Evolutionary conservation across 2,113 vertebrate genomes (phyloP), one percentile per base, ranked within the genome.

Genomic region (Polyodon spathula): DNA sequence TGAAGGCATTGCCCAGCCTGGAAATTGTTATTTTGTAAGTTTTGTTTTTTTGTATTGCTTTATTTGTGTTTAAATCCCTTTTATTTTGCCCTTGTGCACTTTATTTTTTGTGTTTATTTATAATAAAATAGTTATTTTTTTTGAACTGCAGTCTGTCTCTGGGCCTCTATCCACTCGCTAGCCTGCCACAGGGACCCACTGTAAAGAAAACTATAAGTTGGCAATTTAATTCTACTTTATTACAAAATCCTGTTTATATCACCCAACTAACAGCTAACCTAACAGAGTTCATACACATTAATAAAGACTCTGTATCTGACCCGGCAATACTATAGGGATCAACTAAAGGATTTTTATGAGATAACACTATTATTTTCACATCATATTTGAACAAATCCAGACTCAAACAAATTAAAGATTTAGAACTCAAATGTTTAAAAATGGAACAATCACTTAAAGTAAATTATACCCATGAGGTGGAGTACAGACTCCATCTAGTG

Each of bases 331-430:
- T 62, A 56, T 63, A 41, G 53, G 53, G 53, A 6, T 2, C 41
- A 41, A 44, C 56, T 5, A 63, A 63, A 37, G 61, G 61, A 37
- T 63, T 63, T 42, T 41, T 63, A 56, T 2, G 46, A 60, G 40
- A 60, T 52, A 60, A 60, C 8, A 38, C 59, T 11, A 60, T 60
- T 51, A 51, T 44, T 44, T 60, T 40, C 2, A 50, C 27, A 2
- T 52, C 11, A 5, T 12, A 60, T 15, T 17, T 60, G 52, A 17
- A 60, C 52, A 60, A 51, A 60, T 15, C 16, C 42, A 42, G n/a
- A 37, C 58, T 50, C 38, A 42, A 48, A 27, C 27, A 48, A 6
- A 48, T 37, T 27, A 12, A 16, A 42, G 10, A 16, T n/a, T 37
- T 60, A 37, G 58, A 48, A 50, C 16, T 48, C 11, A 17, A 60